Evolutionary conservation across 2,888 invertebrate genomes (phyloP).

Genomic region (Apotomis betuletana): DNA sequence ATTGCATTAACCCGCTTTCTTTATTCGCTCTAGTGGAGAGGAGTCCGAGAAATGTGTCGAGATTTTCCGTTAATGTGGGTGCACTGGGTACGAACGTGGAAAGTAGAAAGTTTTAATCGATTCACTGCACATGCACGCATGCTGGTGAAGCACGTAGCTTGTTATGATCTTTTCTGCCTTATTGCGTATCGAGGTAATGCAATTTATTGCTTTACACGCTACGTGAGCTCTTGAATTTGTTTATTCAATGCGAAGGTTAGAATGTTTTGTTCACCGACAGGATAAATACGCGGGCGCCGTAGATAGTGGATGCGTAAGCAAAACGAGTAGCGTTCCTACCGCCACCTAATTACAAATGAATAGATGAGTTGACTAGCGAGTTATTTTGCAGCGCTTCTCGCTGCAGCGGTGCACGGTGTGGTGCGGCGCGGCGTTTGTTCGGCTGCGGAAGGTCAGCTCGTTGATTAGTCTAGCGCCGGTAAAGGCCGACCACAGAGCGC

Average conservation of each 20-base stretch:
- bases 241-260: constrained; percentile 41
- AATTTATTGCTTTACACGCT: constrained; percentile 39
- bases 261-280: constrained; percentile 1
- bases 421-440: constrained; percentile 69
- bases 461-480: constrained; percentile 81
- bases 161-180: constrained; percentile 62
- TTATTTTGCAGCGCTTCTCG: constrained; percentile 50
- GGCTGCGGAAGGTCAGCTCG: constrained; percentile 79
- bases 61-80: constrained; percentile 78
- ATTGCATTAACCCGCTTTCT: constrained; percentile 69
- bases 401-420: constrained; percentile 59
- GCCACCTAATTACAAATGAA: constrained; percentile 37
- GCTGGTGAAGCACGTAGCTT: constrained; percentile 59
- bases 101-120: constrained; percentile 82
- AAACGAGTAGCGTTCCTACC: constrained; percentile 22
- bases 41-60: constrained; percentile 74
- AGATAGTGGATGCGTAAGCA: constrained; percentile 22
- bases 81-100: constrained; percentile 72
- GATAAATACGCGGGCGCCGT: background rate
- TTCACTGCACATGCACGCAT: constrained; percentile 80
- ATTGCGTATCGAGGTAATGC: constrained; percentile 56
- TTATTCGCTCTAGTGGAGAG: constrained; percentile 75
- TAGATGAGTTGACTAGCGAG: constrained; percentile 35
- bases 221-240: constrained; percentile 25
- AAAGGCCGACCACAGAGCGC: constrained; percentile 82